Evolutionary conservation across 1,140 invertebrate species (phyloP).

Genomic region (Eufriesea mexicana): DNA sequence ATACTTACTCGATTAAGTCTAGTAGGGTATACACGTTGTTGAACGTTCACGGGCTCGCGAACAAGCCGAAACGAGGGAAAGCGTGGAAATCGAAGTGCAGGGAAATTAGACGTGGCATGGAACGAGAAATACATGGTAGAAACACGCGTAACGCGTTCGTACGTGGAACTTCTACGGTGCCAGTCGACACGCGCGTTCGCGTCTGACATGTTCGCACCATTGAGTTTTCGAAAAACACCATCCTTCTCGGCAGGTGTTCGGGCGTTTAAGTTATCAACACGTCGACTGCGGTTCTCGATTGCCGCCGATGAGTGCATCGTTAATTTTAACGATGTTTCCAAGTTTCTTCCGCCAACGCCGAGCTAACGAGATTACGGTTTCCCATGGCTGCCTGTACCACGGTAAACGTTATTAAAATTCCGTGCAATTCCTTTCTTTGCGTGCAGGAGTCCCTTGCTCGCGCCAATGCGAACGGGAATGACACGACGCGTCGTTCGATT

Average conservation of each 20-base stretch:
- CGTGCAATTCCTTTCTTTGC: too few relatives aligned
- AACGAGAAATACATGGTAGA: background rate
- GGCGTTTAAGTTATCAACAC: constrained; percentile 42
- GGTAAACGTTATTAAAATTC: background rate
- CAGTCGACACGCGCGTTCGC: constrained; percentile 9
- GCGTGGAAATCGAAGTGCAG: background rate
- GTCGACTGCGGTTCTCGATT: constrained; percentile 35
- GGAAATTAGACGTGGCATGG: background rate
- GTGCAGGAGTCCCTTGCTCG: background rate
- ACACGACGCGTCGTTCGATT: background rate
- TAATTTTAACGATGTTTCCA: constrained; percentile 16
- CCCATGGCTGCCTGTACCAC: background rate
- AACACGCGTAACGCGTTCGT: constrained; percentile 25
- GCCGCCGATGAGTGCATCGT: background rate
- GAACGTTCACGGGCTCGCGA: constrained; percentile 36
- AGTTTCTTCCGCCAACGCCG: constrained; percentile 16
- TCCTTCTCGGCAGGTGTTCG: constrained; percentile 27
- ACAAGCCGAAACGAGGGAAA: constrained; percentile 1
- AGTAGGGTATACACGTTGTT: constrained; percentile 50
- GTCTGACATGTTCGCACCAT: constrained; percentile 43
- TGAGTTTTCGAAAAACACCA: constrained; percentile 50
- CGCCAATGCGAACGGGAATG: background rate
- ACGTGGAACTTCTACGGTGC: background rate
- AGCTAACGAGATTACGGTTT: background rate
- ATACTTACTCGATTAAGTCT: constrained; percentile 50